Percentiles rank a stretch among this genome's conserved stretches.
phyloP scores from a whole-genome alignment of 2,888 invertebrate genomes.

The Malthinus flaveolus region DNA sequence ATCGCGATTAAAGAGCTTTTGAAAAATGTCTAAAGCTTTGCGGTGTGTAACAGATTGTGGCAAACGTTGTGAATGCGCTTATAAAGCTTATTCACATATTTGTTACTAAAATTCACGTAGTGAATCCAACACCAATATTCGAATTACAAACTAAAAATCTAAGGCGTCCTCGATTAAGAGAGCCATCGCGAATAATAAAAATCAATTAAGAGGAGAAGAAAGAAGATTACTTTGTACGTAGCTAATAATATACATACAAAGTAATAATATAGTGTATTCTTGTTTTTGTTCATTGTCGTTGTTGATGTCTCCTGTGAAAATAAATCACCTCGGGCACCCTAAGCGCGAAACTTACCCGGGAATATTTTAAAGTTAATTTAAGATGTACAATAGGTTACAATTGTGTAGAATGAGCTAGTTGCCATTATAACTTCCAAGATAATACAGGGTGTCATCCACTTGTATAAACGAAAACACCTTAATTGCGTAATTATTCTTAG shows the following conservation, averaged over 20 bases:
- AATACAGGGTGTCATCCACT: constrained; percentile 46
- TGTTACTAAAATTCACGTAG: constrained; percentile 23
- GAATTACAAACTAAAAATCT: neutral
- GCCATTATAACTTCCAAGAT: constrained; percentile 43
- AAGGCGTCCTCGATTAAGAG: no score
- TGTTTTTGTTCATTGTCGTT: constrained; percentile 34
- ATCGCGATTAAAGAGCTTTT: constrained; percentile 55
- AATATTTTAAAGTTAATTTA: constrained; percentile 50
- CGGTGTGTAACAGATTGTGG: constrained; percentile 52
- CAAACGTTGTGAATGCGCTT: constrained; percentile 39
- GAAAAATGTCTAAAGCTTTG: constrained; percentile 52
- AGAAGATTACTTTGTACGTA: constrained; percentile 7
- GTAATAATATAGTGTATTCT: constrained; percentile 15
- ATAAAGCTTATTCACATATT: constrained; percentile 46
- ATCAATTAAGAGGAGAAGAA: no score
- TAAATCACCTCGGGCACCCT: constrained; percentile 43
- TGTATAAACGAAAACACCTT: constrained; percentile 32
- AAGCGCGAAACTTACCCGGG: constrained; percentile 38
- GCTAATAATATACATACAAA: constrained; percentile 18
- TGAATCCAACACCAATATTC: constrained; percentile 6
- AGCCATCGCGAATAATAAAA: no score
- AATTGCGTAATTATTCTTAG: constrained; percentile 13
- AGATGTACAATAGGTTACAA: constrained; percentile 51
- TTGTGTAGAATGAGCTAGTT: constrained; percentile 50
- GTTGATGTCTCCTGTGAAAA: constrained; percentile 39